Percentiles rank a stretch among this genome's conserved stretches.
Evolutionary conservation across 1,140 invertebrate species (phyloP).

Genomic region (Camponotus floridanus): DNA sequence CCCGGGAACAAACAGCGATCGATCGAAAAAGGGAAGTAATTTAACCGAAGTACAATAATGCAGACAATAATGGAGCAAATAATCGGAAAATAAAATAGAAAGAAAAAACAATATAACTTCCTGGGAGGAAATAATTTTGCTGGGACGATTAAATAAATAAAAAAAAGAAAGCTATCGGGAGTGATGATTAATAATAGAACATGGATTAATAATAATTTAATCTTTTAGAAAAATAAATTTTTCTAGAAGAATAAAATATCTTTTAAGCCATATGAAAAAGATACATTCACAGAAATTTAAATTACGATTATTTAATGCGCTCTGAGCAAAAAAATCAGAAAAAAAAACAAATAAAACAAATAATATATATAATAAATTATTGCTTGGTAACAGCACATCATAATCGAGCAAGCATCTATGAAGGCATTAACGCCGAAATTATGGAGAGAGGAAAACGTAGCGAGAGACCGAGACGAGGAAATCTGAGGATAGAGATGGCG

Average conservation of each 20-base stretch:
- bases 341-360: neutral
- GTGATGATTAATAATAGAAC: no score
- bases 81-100: neutral
- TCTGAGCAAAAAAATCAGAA: neutral
- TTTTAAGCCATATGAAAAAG: no score
- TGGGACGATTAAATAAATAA: no score
- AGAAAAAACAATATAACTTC: neutral
- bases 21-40: slow-evolving; percentile 30
- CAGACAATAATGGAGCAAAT: slow-evolving; percentile 43
- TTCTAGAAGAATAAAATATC: no score
- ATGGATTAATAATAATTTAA: no score
- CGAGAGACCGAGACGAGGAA: neutral
- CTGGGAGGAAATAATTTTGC: no score
- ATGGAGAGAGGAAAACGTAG: neutral
- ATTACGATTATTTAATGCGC: neutral
- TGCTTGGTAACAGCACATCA: neutral
- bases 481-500: slow-evolving; percentile 1
- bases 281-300: no score
- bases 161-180: no score
- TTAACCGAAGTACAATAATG: slow-evolving; percentile 42
- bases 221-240: no score
- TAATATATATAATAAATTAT: no score
- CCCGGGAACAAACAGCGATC: neutral
- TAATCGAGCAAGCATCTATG: neutral
- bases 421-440: slow-evolving; percentile 4